Evolutionary conservation across 2,113 vertebrate species (phyloP), one percentile per base, ranked within the genome.

Genomic region (Globicephala melas): DNA sequence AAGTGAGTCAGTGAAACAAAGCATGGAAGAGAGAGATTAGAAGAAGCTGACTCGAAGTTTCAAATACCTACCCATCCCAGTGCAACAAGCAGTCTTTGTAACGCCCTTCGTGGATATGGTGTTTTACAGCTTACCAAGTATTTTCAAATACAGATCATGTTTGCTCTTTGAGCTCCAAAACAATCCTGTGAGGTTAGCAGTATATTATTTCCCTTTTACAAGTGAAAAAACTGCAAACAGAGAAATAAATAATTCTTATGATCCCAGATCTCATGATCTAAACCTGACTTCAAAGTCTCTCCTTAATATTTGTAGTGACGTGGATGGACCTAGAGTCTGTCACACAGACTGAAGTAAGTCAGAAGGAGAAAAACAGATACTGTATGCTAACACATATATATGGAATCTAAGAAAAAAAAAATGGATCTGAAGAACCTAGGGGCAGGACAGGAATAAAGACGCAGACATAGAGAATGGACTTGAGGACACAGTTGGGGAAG

Each of bases 281-380:
- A 94, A 77, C 68, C 63, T 73, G 33, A 91, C 85, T 86, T 93
- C 70, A 90, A 90, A 88, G 63, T 82, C 73, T 26, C 53, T 53
- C 53, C 53, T 53, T 53, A 53, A 53, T 17, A 53, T 53, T 6
- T 53, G 53, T 17, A 53, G 53, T 53, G 53, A 53, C 0, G 53
- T 53, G 15, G 53, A 17, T 17, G 53, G 53, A 53, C 53, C 53
- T 53, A 53, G 53, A 53, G 53, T 53, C 15, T 53, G 53, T 53
- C 53, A 17, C 6, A 50, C 50, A 50, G 41, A 41, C 1, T 41
- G 41, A 41, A 41, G 41, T 41, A 41, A 41, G 41, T 41, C 41
- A 41, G 41, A 41, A 41, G 41, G 41, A 41, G 41, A 41, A 41
- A 41, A 41, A 7, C 7, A 41, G 1, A 41, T 41, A 41, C 41